Base-by-base conservation (phyloP, 2,113 vertebrate species). In the Rana temporaria region DNA sequence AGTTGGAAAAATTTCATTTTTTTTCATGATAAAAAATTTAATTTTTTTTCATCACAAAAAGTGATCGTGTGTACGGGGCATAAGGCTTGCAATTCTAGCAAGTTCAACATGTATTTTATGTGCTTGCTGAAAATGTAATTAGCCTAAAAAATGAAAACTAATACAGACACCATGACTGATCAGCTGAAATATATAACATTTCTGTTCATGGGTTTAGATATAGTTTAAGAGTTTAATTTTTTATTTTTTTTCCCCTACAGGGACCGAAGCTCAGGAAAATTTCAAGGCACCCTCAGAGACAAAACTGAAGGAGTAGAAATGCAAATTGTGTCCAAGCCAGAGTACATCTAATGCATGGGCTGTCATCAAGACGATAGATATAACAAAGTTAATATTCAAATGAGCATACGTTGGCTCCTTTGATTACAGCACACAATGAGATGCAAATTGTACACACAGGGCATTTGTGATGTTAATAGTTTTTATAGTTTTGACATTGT, bases 321-420 rank as follows among this genome's bases (percentile, higher is more conserved):
- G 92, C 90, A 91, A 70, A 76, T 90, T 74, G 70, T 91, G 9
- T 85, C 92, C 6, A 92, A 88, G 78, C 91, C 89, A n/a, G 90
- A 91, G 81, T 88, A 87, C 74, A 86, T 90, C 79, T 93, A 90
- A 84, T 0, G 0, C 0, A 55, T 20, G 1, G 38, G 55, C 38
- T 24, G 4, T 42, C 26, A 19, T 15, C 26, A 18, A 62, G 15
- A 34, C 26, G 15, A 20, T 20, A 19, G 38, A 62, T 38, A 17
- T 26, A 20, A 19, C 6, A 4, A 53, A 53, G 32, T 2, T 32
- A 24, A 66, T 66, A 26, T 42, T 48, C 14, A 20, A 42, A 42
- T 12, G 6, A 48, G 4, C 6, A 64, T 4, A 64, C 19, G 32
- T 20, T 24, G 42, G 12, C 34, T 42, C 32, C 52, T 63, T 64